Evolutionary conservation across 2,113 vertebrate genomes (phyloP), one percentile per base, ranked within the genome.

Genomic region (Columbina picui): DNA sequence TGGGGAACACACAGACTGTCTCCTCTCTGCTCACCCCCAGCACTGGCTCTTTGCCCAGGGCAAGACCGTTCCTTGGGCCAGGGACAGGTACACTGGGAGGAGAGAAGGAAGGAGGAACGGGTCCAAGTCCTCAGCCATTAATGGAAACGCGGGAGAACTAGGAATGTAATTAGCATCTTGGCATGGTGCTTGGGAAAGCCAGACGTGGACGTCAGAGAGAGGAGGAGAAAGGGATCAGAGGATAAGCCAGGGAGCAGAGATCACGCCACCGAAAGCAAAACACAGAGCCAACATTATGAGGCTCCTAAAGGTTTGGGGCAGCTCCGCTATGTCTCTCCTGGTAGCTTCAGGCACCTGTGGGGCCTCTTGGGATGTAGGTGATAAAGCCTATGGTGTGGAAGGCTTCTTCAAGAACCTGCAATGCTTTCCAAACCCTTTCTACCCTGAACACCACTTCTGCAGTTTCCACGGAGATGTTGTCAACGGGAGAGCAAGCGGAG

Each of bases 101-200:
- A 55, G 45, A 60, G 45, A 83, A 59, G 32, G 25, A 85, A 87
- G 49, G n/a, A 86, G 92, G 69, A 89, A 84, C 1, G 1, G 25
- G 45, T 93, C 92, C 88, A 88, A 90, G 85, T 68, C 41, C 77
- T 95, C 84, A 88, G 75, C 81, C 87, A 64, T 80, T 93, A 90
- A 90, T 91, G 87, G 89, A 90, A 93, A 80, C 0, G 3, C 53
- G 56, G 85, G 41, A 93, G 73, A 64, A 91, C 0, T 0, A 84
- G 69, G 81, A 94, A 90, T 92, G 93, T 71, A 93, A 96, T 96
- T 81, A 90, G 56, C 0, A 0, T 75, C 64, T 96, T 95, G 96
- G 96, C 90, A 88, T 2, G 14, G 65, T 45, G 76, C 92, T 96
- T 93, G 93, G 90, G 94, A 96, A 96, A 95, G 65, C 60, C 83